Percentiles rank a stretch among this genome's conserved stretches.
Evolutionary conservation across 1,140 invertebrate genomes (phyloP).

Genomic region (Drosophila sturtevanti): DNA sequence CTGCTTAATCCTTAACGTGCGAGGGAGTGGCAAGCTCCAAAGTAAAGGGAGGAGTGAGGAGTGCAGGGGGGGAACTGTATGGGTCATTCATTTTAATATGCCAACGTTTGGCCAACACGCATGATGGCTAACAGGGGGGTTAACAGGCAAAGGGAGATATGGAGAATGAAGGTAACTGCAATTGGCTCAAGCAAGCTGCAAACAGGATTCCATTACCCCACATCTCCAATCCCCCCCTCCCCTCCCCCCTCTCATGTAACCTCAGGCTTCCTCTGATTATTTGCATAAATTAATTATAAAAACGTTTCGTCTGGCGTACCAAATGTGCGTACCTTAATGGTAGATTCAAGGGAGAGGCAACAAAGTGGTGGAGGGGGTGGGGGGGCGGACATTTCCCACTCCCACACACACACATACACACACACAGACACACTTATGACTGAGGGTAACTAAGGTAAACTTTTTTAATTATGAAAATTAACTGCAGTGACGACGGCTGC

Average conservation of each 20-base stretch:
- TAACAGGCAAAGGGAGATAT: slow-evolving; percentile 21
- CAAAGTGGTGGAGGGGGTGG: background rate
- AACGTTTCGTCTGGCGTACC: slow-evolving; percentile 51
- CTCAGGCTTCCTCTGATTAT: slow-evolving; percentile 57
- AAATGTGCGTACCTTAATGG: slow-evolving; percentile 56
- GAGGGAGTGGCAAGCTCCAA: slow-evolving; percentile 42
- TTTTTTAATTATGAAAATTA: slow-evolving; percentile 81
- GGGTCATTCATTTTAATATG: slow-evolving; percentile 76
- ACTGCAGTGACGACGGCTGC: slow-evolving; percentile 65
- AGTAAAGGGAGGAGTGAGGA: slow-evolving; percentile 5
- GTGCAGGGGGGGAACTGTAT: slow-evolving; percentile 23
- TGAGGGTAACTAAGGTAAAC: slow-evolving; percentile 70
- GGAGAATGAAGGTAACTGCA: slow-evolving; percentile 23
- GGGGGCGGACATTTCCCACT: background rate
- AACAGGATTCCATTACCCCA: background rate
- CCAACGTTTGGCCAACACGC: slow-evolving; percentile 49
- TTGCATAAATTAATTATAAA: slow-evolving; percentile 79
- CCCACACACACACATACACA: background rate
- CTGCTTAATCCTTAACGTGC: slow-evolving; percentile 63
- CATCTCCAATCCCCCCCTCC: background rate
- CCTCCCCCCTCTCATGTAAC: slow-evolving; percentile 19
- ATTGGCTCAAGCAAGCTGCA: slow-evolving; percentile 31
- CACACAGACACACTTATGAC: slow-evolving; percentile 26
- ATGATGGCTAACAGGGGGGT: background rate
- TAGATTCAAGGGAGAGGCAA: background rate